These are phyloP conservation scores for Apamea monoglypha DNA, from an alignment of 2,888 invertebrate species.

Conservation along the genomic window DNA sequence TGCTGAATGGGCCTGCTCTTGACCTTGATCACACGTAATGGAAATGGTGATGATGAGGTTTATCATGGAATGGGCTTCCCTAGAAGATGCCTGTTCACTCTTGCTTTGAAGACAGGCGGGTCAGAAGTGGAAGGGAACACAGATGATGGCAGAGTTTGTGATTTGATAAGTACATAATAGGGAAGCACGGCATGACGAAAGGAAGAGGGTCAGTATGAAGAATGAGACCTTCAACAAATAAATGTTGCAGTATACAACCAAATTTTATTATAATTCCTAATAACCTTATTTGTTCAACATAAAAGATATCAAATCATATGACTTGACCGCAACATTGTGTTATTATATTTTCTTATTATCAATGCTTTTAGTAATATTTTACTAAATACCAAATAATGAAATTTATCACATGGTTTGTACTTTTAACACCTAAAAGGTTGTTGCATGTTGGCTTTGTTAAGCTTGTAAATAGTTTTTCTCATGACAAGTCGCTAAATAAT, in stretches of 20 bases:
- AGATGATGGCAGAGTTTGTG: neutral
- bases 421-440: constrained; percentile 15
- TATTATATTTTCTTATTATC: constrained; percentile 8
- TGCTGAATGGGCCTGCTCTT: neutral
- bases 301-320: neutral
- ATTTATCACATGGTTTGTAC: constrained; percentile 6
- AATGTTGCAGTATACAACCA: neutral
- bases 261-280: neutral
- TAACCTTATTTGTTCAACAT: neutral
- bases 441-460: neutral
- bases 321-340: neutral
- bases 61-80: neutral
- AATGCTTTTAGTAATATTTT: constrained; percentile 3
- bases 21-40: neutral
- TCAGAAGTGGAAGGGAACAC: neutral
- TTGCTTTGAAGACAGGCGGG: neutral
- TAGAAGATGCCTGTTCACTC: neutral
- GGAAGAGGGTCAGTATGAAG: neutral
- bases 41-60: neutral
- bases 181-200: neutral
- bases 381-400: constrained; percentile 8
- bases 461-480: constrained; percentile 10
- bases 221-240: neutral
- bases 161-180: neutral
- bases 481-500: constrained; percentile 14